phyloP scores from a whole-genome alignment of 2,888 invertebrate genomes.

The Tricholauxania praeusta region DNA sequence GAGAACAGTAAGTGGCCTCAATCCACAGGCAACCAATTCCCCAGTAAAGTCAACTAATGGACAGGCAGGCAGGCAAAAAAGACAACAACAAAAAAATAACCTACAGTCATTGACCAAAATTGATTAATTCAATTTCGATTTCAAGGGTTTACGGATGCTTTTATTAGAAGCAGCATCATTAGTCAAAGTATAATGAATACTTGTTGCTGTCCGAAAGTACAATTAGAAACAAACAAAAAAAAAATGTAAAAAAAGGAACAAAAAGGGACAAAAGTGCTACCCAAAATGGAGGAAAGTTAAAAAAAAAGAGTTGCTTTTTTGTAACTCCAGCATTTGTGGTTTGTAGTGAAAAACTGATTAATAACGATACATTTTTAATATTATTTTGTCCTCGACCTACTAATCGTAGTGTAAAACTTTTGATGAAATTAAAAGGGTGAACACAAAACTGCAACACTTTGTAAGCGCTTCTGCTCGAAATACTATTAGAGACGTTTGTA shows the following conservation, averaged over 20 bases:
- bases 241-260: slow-evolving; percentile 24
- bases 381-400: too few relatives aligned
- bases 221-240: not conserved
- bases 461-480: too few relatives aligned
- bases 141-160: slow-evolving; percentile 33
- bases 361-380: too few relatives aligned
- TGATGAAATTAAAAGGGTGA: too few relatives aligned
- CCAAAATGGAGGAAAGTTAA: too few relatives aligned
- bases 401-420: too few relatives aligned
- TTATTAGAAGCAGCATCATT: slow-evolving; percentile 45
- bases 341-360: too few relatives aligned
- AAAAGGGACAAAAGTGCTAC: slow-evolving; percentile 5
- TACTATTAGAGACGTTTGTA: too few relatives aligned
- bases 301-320: too few relatives aligned
- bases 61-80: not conserved
- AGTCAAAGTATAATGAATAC: slow-evolving; percentile 37
- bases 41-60: not conserved
- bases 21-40: not conserved
- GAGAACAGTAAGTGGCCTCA: not conserved
- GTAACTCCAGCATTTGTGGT: too few relatives aligned
- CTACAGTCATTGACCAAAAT: slow-evolving; percentile 29
- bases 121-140: slow-evolving; percentile 52
- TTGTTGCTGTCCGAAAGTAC: slow-evolving; percentile 9
- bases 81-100: not conserved
- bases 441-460: too few relatives aligned